These are phyloP conservation scores for Recurvirostra avosetta DNA, from an alignment of 2,113 vertebrate genomes.

Conservation along the genomic window DNA sequence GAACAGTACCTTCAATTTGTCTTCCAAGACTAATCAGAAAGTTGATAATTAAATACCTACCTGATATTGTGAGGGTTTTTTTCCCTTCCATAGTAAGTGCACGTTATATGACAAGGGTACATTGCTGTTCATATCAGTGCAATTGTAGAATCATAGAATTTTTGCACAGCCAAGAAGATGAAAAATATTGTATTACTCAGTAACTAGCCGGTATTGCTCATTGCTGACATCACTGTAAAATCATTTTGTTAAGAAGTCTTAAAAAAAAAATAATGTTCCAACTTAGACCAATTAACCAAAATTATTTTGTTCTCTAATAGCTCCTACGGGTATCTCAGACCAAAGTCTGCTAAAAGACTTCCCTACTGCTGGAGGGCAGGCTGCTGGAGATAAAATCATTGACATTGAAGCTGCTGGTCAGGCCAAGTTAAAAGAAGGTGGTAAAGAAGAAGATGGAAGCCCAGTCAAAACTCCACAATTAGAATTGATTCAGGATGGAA, in stretches of 20 bases:
- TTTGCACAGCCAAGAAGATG: not conserved
- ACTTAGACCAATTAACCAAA: not conserved
- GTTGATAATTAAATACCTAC: not conserved
- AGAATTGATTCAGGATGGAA: conserved; percentile 72
- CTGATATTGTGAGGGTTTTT: not conserved
- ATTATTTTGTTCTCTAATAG: conserved; percentile 62
- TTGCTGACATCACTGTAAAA: not conserved
- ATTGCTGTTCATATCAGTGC: not conserved
- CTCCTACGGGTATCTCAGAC: conserved; percentile 82
- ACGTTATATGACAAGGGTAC: not conserved
- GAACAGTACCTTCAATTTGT: not conserved
- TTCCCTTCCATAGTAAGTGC: not conserved
- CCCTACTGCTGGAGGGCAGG: conserved; percentile 2
- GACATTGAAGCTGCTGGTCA: conserved; percentile 39
- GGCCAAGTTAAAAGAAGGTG: conserved; percentile 51
- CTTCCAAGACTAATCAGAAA: not conserved
- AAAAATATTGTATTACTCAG: not conserved
- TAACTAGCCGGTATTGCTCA: not conserved
- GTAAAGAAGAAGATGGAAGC: conserved; percentile 62
- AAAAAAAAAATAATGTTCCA: not conserved
- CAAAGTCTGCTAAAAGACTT: conserved; percentile 69
- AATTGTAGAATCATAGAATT: not conserved
- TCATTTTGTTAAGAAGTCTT: not conserved
- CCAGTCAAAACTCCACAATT: conserved; percentile 60
- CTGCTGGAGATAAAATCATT: conserved; percentile 56